These are phyloP conservation scores for Denticeps clupeoides DNA, from an alignment of 2,797 vertebrate species.

Conservation along the genomic window DNA sequence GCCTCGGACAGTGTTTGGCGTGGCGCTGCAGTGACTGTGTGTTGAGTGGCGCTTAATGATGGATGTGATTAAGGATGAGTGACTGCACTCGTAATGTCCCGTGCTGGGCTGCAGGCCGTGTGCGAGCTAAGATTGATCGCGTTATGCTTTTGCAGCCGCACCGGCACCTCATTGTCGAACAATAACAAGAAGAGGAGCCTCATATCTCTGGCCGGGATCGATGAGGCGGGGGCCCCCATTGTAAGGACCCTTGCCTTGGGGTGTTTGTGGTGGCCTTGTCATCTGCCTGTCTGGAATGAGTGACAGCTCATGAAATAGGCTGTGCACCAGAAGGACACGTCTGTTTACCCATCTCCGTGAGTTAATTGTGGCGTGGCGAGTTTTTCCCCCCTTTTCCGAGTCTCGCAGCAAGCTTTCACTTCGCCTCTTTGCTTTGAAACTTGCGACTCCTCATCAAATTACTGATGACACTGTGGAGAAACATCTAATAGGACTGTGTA, in stretches of 20 bases:
- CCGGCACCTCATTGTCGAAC: slow-evolving; percentile 60
- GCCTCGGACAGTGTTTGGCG: slow-evolving; percentile 19
- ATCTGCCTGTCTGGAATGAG: slow-evolving; percentile 36
- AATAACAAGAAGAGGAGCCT: slow-evolving; percentile 61
- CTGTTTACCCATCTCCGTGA: slow-evolving; percentile 55
- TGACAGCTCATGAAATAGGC: slow-evolving; percentile 56
- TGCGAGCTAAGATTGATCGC: slow-evolving; percentile 57
- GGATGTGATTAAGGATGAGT: slow-evolving; percentile 64
- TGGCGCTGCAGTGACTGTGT: slow-evolving; percentile 45
- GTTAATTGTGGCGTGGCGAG: slow-evolving; percentile 53
- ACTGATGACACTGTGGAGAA: slow-evolving; percentile 99
- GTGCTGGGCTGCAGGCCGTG: slow-evolving; percentile 60
- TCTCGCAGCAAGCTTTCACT: slow-evolving; percentile 66
- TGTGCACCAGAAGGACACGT: slow-evolving; percentile 40
- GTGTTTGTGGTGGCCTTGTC: slow-evolving; percentile 24
- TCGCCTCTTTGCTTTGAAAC: slow-evolving; percentile 55
- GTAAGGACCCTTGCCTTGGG: slow-evolving; percentile 26
- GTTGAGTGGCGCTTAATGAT: slow-evolving; percentile 59
- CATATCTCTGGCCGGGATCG: slow-evolving; percentile 50
- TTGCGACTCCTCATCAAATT: slow-evolving; percentile 89
- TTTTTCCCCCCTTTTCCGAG: slow-evolving; percentile 28
- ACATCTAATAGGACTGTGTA: slow-evolving; percentile 99
- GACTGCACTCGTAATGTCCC: slow-evolving; percentile 65
- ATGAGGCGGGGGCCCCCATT: slow-evolving; percentile 28
- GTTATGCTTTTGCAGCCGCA: slow-evolving; percentile 46